Evolutionary conservation across 2,113 vertebrate genomes (phyloP).

Genomic region (Emydura subglobosa): DNA sequence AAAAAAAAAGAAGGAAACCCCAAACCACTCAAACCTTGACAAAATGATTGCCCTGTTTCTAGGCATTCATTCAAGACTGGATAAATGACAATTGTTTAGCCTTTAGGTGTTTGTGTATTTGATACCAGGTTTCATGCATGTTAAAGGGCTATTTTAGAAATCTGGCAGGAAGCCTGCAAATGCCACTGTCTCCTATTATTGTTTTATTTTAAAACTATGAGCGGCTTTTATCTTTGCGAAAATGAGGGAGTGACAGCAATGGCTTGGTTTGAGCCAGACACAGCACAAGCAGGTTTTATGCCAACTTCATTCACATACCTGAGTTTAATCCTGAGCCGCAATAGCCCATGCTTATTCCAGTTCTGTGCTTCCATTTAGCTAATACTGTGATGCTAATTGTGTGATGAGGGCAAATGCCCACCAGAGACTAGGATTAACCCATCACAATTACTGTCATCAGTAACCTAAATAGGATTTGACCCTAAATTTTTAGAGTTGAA

Average conservation of each 20-base stretch:
- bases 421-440: neutral
- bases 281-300: neutral
- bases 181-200: neutral
- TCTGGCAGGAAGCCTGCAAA: neutral
- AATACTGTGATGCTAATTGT: conserved; percentile 7
- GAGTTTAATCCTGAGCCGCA: conserved; percentile 8
- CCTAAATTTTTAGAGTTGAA: conserved; percentile 14
- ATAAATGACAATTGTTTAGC: neutral
- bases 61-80: neutral
- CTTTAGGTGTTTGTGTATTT: neutral
- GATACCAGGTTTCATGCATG: neutral
- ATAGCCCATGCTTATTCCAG: neutral
- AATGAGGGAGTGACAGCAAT: neutral
- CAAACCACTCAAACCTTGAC: too few relatives aligned
- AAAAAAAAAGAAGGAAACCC: neutral
- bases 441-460: conserved; percentile 27
- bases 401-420: neutral
- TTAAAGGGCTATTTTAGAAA: neutral
- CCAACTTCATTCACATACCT: neutral
- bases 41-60: neutral
- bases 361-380: neutral
- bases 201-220: neutral
- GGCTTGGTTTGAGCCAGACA: neutral
- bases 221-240: neutral
- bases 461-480: neutral